Conservation (phyloP, 2,888 invertebrate genomes). For the Eretmocerus hayati region DNA sequence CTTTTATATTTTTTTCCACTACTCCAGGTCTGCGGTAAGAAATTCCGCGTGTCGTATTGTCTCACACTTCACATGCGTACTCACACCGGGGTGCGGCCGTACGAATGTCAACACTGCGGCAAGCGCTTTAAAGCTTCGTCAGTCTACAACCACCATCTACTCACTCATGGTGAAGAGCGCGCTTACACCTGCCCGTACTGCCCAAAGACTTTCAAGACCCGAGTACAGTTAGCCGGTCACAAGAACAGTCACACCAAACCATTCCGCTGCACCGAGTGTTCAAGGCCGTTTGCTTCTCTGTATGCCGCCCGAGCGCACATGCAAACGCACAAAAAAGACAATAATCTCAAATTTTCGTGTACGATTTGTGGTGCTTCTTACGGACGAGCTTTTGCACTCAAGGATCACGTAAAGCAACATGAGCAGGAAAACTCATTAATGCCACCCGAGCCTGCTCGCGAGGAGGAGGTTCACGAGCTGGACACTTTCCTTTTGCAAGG, state of each 20-base stretch:
- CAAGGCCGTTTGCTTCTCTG: constrained; percentile 67
- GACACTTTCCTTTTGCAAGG: constrained; percentile 32
- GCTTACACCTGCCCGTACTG: constrained; percentile 70
- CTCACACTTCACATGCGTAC: constrained; percentile 73
- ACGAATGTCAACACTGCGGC: constrained; percentile 64
- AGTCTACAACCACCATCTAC: constrained; percentile 69
- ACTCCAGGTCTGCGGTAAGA: constrained; percentile 68
- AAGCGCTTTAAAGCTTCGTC: constrained; percentile 74
- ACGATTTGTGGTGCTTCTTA: constrained; percentile 69
- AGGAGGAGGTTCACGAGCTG: constrained; percentile 39
- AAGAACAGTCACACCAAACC: constrained; percentile 78
- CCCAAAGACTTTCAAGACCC: constrained; percentile 73
- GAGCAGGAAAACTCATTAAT: constrained; percentile 46
- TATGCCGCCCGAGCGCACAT: constrained; percentile 72
- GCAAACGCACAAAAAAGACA: constrained; percentile 63
- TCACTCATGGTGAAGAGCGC: constrained; percentile 69
- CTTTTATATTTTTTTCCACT: too few relatives aligned
- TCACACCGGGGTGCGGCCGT: constrained; percentile 71
- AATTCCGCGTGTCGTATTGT: constrained; percentile 73
- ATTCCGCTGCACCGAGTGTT: constrained; percentile 67
- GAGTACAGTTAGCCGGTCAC: constrained; percentile 71
- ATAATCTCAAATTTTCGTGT: constrained; percentile 65
- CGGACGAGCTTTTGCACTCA: constrained; percentile 66
- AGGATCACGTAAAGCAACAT: constrained; percentile 65
- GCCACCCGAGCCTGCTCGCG: constrained; percentile 38